Conservation (phyloP, 2,797 vertebrate genomes). For the Hippoglossus hippoglossus region DNA sequence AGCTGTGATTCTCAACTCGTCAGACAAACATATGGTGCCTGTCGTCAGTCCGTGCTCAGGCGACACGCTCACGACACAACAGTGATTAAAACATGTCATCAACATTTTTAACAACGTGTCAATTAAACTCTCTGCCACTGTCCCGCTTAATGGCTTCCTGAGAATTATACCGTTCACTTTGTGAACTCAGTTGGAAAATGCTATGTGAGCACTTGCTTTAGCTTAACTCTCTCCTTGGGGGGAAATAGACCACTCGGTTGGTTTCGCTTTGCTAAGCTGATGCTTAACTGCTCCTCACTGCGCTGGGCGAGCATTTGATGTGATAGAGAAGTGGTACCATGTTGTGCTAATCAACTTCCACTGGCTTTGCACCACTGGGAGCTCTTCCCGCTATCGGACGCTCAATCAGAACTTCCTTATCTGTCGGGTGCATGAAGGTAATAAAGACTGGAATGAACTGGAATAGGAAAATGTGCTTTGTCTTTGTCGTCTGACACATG, state of each 20-base stretch:
- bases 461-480: conserved; percentile 29
- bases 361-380: conserved; percentile 46
- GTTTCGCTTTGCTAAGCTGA: conserved; percentile 72
- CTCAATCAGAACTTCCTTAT: conserved; percentile 51
- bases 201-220: conserved; percentile 37
- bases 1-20: conserved; percentile 44
- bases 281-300: conserved; percentile 59
- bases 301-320: conserved; percentile 52
- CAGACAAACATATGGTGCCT: conserved; percentile 68
- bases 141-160: conserved; percentile 39
- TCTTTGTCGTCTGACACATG: conserved; percentile 12
- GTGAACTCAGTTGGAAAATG: conserved; percentile 47
- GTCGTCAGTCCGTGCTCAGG: conserved; percentile 58
- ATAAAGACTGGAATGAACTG: conserved; percentile 17
- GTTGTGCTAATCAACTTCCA: conserved; percentile 72
- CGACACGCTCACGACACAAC: conserved; percentile 46
- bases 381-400: conserved; percentile 36
- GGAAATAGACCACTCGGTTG: conserved; percentile 55
- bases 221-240: conserved; percentile 57
- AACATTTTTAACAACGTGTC: conserved; percentile 58
- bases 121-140: conserved; percentile 45
- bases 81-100: conserved; percentile 70
- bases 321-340: conserved; percentile 49
- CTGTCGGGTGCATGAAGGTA: conserved; percentile 17
- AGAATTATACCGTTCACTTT: conserved; percentile 29